phyloP scores from a whole-genome alignment of 2,797 vertebrate genomes.

The Coluber constrictor region DNA sequence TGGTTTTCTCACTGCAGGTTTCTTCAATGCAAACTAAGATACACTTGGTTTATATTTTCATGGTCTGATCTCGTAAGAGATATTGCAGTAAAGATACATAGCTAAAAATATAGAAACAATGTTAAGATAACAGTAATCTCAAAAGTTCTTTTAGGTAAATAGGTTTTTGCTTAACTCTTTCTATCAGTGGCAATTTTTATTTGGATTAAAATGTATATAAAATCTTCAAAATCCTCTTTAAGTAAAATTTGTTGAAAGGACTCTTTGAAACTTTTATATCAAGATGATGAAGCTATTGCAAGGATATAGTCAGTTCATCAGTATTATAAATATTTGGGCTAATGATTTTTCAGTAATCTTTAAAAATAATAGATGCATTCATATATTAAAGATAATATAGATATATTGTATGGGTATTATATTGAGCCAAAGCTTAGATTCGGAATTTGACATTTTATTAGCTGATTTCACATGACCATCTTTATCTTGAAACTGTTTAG shows the following conservation, averaged over 20 bases:
- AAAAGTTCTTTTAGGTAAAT: neutral
- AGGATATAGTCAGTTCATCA: slow-evolving; percentile 16
- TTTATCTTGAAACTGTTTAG: neutral
- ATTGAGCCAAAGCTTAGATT: slow-evolving; percentile 20
- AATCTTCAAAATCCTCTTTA: neutral
- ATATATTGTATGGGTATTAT: neutral
- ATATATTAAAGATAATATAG: slow-evolving; percentile 7
- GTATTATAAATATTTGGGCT: slow-evolving; percentile 20
- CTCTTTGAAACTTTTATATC: neutral
- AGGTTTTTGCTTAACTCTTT: neutral
- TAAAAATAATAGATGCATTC: slow-evolving; percentile 28
- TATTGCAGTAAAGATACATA: neutral
- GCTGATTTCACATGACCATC: slow-evolving; percentile 29
- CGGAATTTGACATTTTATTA: slow-evolving; percentile 37
- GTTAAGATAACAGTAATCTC: neutral
- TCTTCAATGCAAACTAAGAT: neutral
- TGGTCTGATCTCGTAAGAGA: neutral
- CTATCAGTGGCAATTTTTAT: neutral
- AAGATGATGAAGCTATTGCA: neutral
- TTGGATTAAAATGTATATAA: neutral
- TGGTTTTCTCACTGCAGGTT: neutral
- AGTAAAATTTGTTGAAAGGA: neutral
- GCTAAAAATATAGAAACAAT: neutral
- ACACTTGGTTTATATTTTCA: neutral
- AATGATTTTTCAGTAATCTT: slow-evolving; percentile 8